These are phyloP conservation scores for Machimus rusticus DNA, from an alignment of 2,888 invertebrate species.

Conservation along the genomic window DNA sequence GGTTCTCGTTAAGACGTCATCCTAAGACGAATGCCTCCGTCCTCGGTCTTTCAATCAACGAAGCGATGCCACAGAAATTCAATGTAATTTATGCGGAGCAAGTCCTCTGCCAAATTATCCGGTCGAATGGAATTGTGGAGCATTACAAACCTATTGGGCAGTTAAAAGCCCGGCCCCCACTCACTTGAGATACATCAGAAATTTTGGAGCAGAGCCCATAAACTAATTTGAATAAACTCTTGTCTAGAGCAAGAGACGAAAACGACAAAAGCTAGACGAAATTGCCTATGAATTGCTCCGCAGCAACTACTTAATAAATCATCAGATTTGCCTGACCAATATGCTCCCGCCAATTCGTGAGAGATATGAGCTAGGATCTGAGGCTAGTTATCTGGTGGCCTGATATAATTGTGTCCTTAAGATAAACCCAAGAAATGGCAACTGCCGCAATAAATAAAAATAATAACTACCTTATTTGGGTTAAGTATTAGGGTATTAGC, in stretches of 20 bases:
- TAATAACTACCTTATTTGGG: slow-evolving; percentile 49
- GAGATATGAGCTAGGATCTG: slow-evolving; percentile 42
- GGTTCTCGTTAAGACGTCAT: not conserved
- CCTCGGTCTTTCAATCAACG: not conserved
- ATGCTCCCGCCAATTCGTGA: slow-evolving; percentile 42
- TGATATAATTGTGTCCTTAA: slow-evolving; percentile 43
- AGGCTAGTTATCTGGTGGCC: slow-evolving; percentile 32
- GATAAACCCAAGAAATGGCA: slow-evolving; percentile 47
- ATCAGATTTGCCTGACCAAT: slow-evolving; percentile 45
- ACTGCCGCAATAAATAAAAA: slow-evolving; percentile 48
- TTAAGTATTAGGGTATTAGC: slow-evolving; percentile 45
- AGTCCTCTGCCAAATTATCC: not conserved
- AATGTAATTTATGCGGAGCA: not conserved
- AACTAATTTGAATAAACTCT: not conserved
- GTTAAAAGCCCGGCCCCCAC: not conserved
- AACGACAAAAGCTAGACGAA: slow-evolving; percentile 5
- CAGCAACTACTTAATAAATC: slow-evolving; percentile 42
- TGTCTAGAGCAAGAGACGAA: not conserved
- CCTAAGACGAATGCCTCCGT: not conserved
- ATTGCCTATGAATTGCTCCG: slow-evolving; percentile 17
- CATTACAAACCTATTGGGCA: not conserved
- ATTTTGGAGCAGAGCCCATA: not conserved
- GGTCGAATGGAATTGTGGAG: not conserved
- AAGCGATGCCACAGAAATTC: not conserved
- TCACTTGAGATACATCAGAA: not conserved